Conservation (phyloP, 1,140 invertebrate species). For the Drosophila teissieri region DNA sequence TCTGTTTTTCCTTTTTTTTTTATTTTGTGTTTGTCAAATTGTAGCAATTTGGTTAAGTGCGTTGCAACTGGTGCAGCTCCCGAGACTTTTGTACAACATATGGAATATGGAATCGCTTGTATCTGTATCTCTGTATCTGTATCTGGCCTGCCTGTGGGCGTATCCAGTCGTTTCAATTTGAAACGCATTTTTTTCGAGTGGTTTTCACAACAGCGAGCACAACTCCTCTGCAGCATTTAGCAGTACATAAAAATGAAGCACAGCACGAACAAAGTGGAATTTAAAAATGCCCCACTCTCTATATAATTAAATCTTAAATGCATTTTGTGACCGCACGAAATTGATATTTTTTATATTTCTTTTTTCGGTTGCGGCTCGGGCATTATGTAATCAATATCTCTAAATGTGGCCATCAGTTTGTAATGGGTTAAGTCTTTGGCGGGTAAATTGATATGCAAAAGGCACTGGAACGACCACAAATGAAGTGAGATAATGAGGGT, state of each 20-base stretch:
- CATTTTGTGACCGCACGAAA: conserved; percentile 55
- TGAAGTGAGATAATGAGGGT: conserved; percentile 41
- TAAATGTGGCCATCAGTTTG: conserved; percentile 34
- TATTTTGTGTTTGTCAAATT: conserved; percentile 54
- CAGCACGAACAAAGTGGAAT: conserved; percentile 19
- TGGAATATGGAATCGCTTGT: conserved; percentile 32
- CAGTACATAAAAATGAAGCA: conserved; percentile 73
- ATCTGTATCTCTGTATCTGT: conserved; percentile 24
- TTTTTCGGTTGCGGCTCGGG: neutral
- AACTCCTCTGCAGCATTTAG: conserved; percentile 80
- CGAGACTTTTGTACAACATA: conserved; percentile 20
- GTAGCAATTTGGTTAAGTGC: conserved; percentile 69
- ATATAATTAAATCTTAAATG: conserved; percentile 65
- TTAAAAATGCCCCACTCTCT: conserved; percentile 40
- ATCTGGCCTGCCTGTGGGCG: conserved; percentile 50
- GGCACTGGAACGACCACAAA: conserved; percentile 21
- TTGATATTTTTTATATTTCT: conserved; percentile 16
- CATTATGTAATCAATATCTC: conserved; percentile 54
- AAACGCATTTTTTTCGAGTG: conserved; percentile 63
- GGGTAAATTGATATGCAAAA: conserved; percentile 40
- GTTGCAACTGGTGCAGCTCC: conserved; percentile 51
- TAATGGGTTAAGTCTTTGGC: conserved; percentile 31
- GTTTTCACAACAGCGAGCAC: conserved; percentile 44
- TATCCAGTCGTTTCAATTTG: conserved; percentile 43
- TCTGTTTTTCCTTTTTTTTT: neutral